Evolutionary conservation across 30 jellyfish, hydroid and myxozoan species (phyloP), one percentile per base, ranked within the genome.

Genomic region (Pseudorhiza aurosa): DNA sequence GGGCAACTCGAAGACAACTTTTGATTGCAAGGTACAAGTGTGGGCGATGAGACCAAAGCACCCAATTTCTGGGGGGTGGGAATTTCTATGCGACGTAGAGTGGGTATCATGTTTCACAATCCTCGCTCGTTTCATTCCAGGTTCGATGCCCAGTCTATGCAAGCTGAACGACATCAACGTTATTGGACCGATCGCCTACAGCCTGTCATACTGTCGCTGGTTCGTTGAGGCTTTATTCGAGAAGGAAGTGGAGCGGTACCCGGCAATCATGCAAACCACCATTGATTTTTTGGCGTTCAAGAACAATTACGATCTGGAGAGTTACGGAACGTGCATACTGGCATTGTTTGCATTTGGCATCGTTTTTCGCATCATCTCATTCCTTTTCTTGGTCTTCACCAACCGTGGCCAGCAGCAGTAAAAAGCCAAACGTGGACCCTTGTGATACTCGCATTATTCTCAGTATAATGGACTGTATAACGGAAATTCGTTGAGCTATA

Each of bases 141-240:
- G 94, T 14, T 55, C 94, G 12, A 82, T 82, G 87, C 94, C 94
- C 24, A 28, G 17, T 32, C 75, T 82, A 32, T 82, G 94, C 44
- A 31, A 29, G 9, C 68, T 82, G 68, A 58, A 82, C 46, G 73
- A 82, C 25, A 68, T 82, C 75, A 82, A 39, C 21, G 80, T 82
- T 1, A 58, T 71, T 0, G 94, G 94, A 19, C 94, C 94, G 1
- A 18, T 82, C 12, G 94, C 94, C 11, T 82, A 82, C 87, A 82
- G 82, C 58, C 30, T 82, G 70, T 82, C 94, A 8, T 82, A 82
- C 72, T 82, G 87, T 40, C 75, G 87, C 17, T 82, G 94, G 94
- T 82, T 82, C 68, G 94, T 82, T 21, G 87, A 82, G 63, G 94
- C 94, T 24, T 47, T 82, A n/a, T 82, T 82, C 43, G 94, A 82